Evolutionary conservation across 2,113 vertebrate species (phyloP).

Genomic region (Isurus oxyrinchus): DNA sequence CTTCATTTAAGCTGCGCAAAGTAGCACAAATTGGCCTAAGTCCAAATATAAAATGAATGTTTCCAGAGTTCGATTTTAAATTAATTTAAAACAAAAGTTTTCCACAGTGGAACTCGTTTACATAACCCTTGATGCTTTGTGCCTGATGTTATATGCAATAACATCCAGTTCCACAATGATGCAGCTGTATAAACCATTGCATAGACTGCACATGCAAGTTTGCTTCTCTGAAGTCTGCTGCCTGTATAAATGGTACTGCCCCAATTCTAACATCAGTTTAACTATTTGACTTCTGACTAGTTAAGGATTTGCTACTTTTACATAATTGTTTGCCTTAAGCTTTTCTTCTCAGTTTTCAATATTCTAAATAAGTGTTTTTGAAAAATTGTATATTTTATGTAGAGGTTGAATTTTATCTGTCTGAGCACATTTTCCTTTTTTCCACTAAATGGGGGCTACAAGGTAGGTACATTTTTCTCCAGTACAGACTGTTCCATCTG

Average conservation of each 20-base stretch:
- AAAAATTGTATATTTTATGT: background rate
- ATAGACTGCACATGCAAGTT: background rate
- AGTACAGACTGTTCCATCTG: no score
- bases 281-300: background rate
- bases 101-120: constrained; percentile 22
- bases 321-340: background rate
- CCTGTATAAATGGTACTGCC: background rate
- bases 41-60: constrained; percentile 34
- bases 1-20: constrained; percentile 25
- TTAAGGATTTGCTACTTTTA: background rate
- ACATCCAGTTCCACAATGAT: background rate
- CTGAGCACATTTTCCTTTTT: background rate
- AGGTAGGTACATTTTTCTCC: no score
- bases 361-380: background rate
- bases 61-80: constrained; percentile 30
- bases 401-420: background rate
- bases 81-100: constrained; percentile 33
- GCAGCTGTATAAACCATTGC: constrained; percentile 12
- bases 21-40: background rate
- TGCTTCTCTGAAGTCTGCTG: background rate
- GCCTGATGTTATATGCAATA: constrained; percentile 1
- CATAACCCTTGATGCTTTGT: constrained; percentile 31
- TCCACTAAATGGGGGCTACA: background rate
- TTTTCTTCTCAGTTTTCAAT: background rate
- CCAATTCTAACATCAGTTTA: background rate